phyloP scores from a whole-genome alignment of 2,888 invertebrate species.

The Isotomurus palustris region DNA sequence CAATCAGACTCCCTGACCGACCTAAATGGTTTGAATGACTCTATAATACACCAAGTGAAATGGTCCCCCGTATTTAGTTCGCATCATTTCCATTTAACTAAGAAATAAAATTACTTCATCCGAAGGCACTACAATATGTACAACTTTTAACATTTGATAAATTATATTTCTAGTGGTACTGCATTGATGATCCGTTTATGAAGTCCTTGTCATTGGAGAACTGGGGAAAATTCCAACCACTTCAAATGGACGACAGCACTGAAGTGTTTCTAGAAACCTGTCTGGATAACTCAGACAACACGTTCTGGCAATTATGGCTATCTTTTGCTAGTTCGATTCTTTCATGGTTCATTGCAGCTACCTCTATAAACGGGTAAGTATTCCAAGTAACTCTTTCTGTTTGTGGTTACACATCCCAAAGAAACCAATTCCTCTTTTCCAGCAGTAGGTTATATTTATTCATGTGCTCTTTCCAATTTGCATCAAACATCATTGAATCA shows the following conservation, averaged over 20 bases:
- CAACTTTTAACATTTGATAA: no score
- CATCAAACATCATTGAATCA: no score
- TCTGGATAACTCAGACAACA: conserved; percentile 74
- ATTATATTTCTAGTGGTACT: conserved; percentile 73
- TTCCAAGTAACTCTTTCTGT: neutral
- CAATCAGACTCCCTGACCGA: no score
- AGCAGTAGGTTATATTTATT: no score
- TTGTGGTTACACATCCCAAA: neutral
- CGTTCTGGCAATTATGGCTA: conserved; percentile 87
- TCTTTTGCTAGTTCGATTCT: conserved; percentile 77
- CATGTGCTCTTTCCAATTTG: no score
- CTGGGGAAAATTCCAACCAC: conserved; percentile 61
- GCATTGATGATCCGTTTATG: conserved; percentile 54
- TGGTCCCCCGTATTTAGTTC: no score
- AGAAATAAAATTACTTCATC: no score
- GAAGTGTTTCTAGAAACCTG: conserved; percentile 67
- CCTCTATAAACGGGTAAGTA: conserved; percentile 89
- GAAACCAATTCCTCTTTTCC: no score
- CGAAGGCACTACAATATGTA: no score
- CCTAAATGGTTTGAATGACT: no score
- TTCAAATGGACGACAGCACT: conserved; percentile 68
- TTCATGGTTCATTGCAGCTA: conserved; percentile 86
- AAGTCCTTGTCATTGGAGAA: conserved; percentile 54
- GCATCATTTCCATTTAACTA: no score
- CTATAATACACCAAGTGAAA: no score